phyloP scores from a whole-genome alignment of 2,113 vertebrate species.

The Triplophysa dalaica region DNA sequence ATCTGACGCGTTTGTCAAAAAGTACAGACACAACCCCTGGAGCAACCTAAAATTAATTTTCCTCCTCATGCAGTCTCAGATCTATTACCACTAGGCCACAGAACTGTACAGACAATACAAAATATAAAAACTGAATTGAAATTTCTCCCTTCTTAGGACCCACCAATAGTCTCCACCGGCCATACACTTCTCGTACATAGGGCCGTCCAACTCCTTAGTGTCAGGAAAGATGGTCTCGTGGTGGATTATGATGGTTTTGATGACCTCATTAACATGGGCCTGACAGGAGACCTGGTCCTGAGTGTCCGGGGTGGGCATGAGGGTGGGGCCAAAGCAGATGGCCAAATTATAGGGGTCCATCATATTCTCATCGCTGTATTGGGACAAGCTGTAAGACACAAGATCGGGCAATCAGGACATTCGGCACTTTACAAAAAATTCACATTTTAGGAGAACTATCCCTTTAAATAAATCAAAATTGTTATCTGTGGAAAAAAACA shows the following conservation, averaged over 20 bases:
- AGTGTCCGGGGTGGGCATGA: constrained; percentile 96
- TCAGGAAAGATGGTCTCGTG: constrained; percentile 97
- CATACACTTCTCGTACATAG: constrained; percentile 98
- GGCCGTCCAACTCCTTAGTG: constrained; percentile 92
- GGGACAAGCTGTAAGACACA: constrained; percentile 81
- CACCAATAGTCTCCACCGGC: constrained; percentile 96
- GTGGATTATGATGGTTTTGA: constrained; percentile 98
- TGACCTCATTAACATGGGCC: constrained; percentile 95
- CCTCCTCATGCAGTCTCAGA: no score
- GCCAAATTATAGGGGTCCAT: constrained; percentile 98
- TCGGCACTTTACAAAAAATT: neutral
- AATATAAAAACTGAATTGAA: neutral
- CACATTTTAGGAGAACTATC: no score
- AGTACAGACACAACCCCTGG: no score
- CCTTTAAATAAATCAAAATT: no score
- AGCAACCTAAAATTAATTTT: no score
- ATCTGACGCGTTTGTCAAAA: no score
- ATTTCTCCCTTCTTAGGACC: constrained; percentile 53
- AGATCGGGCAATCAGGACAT: neutral
- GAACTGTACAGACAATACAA: neutral
- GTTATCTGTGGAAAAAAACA: no score
- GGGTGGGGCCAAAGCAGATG: constrained; percentile 95
- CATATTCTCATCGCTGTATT: constrained; percentile 99
- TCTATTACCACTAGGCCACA: no score
- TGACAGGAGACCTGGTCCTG: constrained; percentile 98